These are phyloP conservation scores for Ornithoptera alexandrae DNA, from an alignment of 2,888 invertebrate species.

Conservation along the genomic window DNA sequence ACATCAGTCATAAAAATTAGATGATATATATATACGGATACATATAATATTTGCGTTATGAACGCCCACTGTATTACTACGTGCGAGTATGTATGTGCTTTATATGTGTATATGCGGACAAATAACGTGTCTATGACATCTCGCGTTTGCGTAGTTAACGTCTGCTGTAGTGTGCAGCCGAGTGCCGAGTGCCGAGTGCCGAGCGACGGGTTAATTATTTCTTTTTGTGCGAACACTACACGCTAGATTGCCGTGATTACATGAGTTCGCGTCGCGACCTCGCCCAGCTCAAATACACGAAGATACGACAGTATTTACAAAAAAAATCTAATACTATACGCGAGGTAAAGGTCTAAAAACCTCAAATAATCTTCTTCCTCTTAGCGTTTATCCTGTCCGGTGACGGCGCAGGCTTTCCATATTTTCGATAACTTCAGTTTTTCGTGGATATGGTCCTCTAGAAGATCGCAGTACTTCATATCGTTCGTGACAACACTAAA, in stretches of 20 bases:
- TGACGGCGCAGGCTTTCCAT: no score
- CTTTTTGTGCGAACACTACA: slow-evolving; percentile 62
- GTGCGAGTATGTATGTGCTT: no score
- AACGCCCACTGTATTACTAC: no score
- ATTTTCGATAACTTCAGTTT: no score
- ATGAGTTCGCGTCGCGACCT: slow-evolving; percentile 52
- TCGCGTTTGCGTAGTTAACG: slow-evolving; percentile 18
- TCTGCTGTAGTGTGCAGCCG: slow-evolving; percentile 12
- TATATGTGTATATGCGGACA: not conserved
- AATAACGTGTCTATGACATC: slow-evolving; percentile 7
- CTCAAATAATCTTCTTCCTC: not conserved
- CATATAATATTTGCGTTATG: no score
- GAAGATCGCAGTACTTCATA: no score
- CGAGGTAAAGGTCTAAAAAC: not conserved
- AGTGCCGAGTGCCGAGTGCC: slow-evolving; percentile 48
- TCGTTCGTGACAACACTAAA: no score
- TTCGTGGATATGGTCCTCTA: no score
- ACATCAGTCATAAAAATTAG: no score
- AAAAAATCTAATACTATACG: no score
- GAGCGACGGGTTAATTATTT: slow-evolving; percentile 66
- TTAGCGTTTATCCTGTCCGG: no score
- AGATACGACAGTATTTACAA: slow-evolving; percentile 15
- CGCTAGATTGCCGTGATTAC: slow-evolving; percentile 68
- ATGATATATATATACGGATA: no score
- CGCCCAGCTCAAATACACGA: slow-evolving; percentile 30